A percentile compares a stretch with the other conserved stretches of the same genome.
Evolutionary conservation across 1,140 invertebrate species (phyloP).

Genomic region (Cryptotermes secundus): DNA sequence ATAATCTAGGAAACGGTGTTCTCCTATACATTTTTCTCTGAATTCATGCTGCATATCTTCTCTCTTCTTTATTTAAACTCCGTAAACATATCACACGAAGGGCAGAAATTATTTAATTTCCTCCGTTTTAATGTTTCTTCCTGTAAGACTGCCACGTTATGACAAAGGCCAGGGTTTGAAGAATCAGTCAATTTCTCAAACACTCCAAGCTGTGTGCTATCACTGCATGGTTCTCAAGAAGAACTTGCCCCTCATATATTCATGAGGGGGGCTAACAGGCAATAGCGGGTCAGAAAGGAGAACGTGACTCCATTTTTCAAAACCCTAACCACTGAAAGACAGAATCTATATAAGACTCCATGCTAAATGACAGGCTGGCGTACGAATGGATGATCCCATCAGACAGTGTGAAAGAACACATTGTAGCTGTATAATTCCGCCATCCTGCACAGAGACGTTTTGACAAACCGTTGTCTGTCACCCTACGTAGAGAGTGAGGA

Average conservation of each 20-base stretch:
- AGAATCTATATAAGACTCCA: slow-evolving; percentile 7
- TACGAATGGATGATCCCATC: slow-evolving; percentile 5
- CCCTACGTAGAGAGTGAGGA: neutral
- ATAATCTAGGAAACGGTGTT: too few species aligned
- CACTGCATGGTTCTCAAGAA: too few species aligned
- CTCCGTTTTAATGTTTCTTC: too few species aligned
- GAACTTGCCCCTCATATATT: neutral
- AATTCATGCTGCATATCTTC: too few species aligned
- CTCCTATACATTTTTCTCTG: too few species aligned
- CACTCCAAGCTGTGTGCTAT: too few species aligned
- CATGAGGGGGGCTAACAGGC: neutral
- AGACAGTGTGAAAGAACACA: slow-evolving; percentile 16
- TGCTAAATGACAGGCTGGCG: neutral
- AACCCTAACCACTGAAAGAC: neutral
- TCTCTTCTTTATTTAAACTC: too few species aligned
- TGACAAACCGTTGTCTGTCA: slow-evolving; percentile 6
- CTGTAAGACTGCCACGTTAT: too few species aligned
- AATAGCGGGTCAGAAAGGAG: neutral
- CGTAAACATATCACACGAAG: too few species aligned
- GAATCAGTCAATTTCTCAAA: too few species aligned
- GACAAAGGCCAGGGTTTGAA: too few species aligned
- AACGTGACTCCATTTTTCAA: slow-evolving; percentile 6
- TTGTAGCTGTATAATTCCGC: slow-evolving; percentile 16
- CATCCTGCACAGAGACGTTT: neutral
- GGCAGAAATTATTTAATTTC: too few species aligned